phyloP scores from a whole-genome alignment of 2,888 invertebrate species.

The Leptinotarsa haldemani region DNA sequence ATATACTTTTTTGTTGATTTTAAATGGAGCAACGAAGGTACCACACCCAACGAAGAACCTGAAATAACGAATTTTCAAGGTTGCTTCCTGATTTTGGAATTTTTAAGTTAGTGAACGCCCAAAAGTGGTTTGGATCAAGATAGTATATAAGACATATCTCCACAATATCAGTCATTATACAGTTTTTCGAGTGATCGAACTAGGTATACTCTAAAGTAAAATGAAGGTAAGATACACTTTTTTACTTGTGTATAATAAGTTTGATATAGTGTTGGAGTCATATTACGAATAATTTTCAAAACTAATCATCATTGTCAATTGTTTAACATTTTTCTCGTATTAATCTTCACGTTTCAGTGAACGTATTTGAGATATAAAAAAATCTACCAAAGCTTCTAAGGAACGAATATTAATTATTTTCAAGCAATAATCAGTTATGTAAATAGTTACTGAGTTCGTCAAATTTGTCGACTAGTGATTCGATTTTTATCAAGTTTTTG shows the following conservation, averaged over 20 bases:
- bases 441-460: too few species aligned
- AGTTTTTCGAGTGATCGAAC: conserved; percentile 52
- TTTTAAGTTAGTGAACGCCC: conserved; percentile 25
- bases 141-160: conserved; percentile 40
- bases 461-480: too few species aligned
- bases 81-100: conserved; percentile 14
- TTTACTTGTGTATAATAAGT: too few species aligned
- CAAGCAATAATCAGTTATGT: too few species aligned
- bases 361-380: too few species aligned
- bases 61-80: conserved; percentile 14
- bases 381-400: too few species aligned
- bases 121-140: conserved; percentile 30
- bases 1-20: conserved; percentile 6
- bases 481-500: too few species aligned
- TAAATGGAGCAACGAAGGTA: conserved; percentile 8
- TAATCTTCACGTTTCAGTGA: too few species aligned
- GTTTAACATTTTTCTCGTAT: too few species aligned
- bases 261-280: background rate
- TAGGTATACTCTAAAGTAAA: conserved; percentile 45
- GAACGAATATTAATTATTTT: too few species aligned
- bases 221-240: conserved; percentile 45
- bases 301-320: too few species aligned
- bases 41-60: conserved; percentile 37
- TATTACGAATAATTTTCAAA: too few species aligned
- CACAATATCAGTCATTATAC: conserved; percentile 41